Evolutionary conservation across 1,140 invertebrate genomes (phyloP), one percentile per base, ranked within the genome.

Genomic region (Ditylenchus dipsaci): DNA sequence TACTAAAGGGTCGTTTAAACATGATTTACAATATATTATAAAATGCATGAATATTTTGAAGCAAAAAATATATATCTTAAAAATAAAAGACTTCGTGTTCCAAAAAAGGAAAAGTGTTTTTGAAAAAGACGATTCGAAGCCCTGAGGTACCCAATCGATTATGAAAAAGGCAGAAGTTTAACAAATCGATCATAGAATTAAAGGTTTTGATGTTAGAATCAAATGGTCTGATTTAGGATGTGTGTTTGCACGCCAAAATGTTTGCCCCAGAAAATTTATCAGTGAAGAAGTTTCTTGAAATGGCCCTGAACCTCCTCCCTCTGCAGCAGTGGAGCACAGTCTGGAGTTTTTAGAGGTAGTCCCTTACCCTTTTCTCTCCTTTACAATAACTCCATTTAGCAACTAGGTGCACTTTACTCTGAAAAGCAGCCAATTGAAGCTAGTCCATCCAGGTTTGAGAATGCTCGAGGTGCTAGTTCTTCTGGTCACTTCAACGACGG

Each of bases 241-340:
- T 97, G n/a, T 97, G 93, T 81, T 86, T 97, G 0, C 90, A 91
- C 73, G 89, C 91, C 0, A 94, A 95, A 84, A 87, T 91, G 63
- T 85, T 95, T 26, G 89, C 91, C 8, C 88, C 90, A 0, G 86
- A 87, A 1, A 89, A 89, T 76, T 88, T 88, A 45, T 87, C 89
- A 7, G 91, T 95, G 71, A 88, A 89, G 45, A 89, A 90, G 78
- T 93, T 92, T 83, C 80, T 96, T 19, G 85, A 88, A 15, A 86
- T 88, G 84, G 91, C 92, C 85, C 92, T 0, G 91, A 95, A 78
- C 90, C 92, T 5, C 93, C 94, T 0, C 78, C 90, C 0, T 88
- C 88, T 67, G 79, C 89, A 30, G 88, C 91, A 1, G 89, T 91
- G 0, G 65, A 74, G 5, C 49, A 72, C 11, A 76, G 75, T n/a